Percentiles rank a stretch among this genome's conserved stretches.
Conservation (phyloP, 2,888 invertebrate genomes). For the Chorisops tibialis region DNA sequence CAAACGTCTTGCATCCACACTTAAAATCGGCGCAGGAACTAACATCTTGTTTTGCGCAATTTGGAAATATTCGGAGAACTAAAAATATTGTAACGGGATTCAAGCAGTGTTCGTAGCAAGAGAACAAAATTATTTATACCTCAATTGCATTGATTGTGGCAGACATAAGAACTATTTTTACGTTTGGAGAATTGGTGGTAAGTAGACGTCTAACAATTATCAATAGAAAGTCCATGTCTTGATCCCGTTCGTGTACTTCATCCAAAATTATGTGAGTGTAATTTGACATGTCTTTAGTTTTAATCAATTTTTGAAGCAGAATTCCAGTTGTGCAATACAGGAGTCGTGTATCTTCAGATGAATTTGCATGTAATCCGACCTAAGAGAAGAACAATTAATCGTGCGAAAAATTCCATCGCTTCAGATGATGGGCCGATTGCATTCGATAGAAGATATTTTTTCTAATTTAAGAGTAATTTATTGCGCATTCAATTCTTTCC, state of each 20-base stretch:
- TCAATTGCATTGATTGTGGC: constrained; percentile 78
- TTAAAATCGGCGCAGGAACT: constrained; percentile 58
- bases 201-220: constrained; percentile 77
- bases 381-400: constrained; percentile 28
- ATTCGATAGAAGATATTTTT: too few relatives aligned
- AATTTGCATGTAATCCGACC: constrained; percentile 42
- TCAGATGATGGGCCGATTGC: background rate
- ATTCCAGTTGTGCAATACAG: constrained; percentile 88
- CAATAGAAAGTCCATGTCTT: constrained; percentile 87
- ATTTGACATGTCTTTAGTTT: constrained; percentile 65
- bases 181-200: constrained; percentile 59
- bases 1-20: constrained; percentile 54
- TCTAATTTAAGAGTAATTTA: too few relatives aligned
- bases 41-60: constrained; percentile 33
- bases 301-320: constrained; percentile 72
- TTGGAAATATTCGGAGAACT: constrained; percentile 47
- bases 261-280: constrained; percentile 90
- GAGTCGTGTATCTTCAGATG: constrained; percentile 62
- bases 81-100: constrained; percentile 18
- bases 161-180: constrained; percentile 86
- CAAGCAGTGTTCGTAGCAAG: background rate
- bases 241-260: constrained; percentile 90
- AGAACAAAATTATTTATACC: constrained; percentile 36
- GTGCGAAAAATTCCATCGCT: background rate
- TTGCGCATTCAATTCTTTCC: constrained; percentile 75